phyloP scores from a whole-genome alignment of 2,797 vertebrate species.

The Argentina silus region DNA sequence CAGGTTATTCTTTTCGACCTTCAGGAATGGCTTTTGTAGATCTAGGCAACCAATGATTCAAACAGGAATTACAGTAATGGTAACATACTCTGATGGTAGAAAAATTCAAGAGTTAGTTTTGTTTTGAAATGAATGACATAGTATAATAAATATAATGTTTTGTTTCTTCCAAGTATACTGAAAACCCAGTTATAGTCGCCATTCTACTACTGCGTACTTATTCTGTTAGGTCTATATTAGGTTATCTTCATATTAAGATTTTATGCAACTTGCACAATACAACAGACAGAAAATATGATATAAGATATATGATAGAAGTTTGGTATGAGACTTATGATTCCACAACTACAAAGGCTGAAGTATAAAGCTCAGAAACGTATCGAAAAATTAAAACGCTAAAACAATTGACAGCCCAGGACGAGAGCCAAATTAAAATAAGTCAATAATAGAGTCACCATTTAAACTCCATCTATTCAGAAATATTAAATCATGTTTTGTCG shows the following conservation, averaged over 20 bases:
- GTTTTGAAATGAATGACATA: not conserved
- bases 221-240: not conserved
- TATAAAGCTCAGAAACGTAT: not conserved
- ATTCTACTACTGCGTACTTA: not conserved
- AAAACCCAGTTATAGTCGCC: not conserved
- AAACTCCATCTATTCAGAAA: constrained; percentile 7
- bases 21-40: too few species aligned
- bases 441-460: not conserved
- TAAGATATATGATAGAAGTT: not conserved
- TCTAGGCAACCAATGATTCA: too few species aligned
- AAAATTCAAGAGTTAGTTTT: too few species aligned
- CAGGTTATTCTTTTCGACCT: too few species aligned
- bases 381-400: not conserved
- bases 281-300: not conserved
- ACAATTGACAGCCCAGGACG: not conserved
- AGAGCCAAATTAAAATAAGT: constrained; percentile 4
- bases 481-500: constrained; percentile 7
- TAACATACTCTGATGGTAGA: too few species aligned
- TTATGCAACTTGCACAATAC: not conserved
- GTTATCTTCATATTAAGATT: not conserved
- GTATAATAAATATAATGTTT: not conserved
- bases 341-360: not conserved
- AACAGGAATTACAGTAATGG: too few species aligned
- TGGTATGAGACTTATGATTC: not conserved
- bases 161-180: too few species aligned